phyloP scores from a whole-genome alignment of 1,140 invertebrate genomes.

The Bathynomus jamesi region DNA sequence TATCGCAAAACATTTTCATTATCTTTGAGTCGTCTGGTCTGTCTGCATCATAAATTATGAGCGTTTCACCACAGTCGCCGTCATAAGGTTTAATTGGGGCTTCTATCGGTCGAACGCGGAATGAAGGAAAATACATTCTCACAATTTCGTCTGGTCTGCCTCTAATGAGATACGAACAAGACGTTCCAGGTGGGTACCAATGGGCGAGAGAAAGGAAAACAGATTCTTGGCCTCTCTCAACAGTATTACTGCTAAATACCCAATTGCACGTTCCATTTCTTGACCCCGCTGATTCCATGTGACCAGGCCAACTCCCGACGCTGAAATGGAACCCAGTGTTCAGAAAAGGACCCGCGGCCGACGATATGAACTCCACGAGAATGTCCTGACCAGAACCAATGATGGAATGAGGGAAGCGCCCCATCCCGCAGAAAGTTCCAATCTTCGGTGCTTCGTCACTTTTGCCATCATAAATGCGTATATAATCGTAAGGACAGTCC shows the following conservation, averaged over 20 bases:
- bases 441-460: conserved; percentile 76
- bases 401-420: conserved; percentile 86
- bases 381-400: conserved; percentile 82
- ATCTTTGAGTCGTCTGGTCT: conserved; percentile 76
- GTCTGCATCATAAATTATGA: conserved; percentile 76
- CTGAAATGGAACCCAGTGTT: conserved; percentile 90
- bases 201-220: conserved; percentile 79
- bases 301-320: conserved; percentile 83
- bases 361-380: conserved; percentile 84
- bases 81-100: conserved; percentile 71
- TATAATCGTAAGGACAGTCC: conserved; percentile 82
- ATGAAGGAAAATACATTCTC: conserved; percentile 50
- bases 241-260: conserved; percentile 68
- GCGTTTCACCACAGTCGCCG: conserved; percentile 76
- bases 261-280: conserved; percentile 75
- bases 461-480: conserved; percentile 80
- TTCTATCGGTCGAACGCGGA: conserved; percentile 78
- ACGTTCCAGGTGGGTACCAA: conserved; percentile 85
- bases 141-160: conserved; percentile 74
- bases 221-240: conserved; percentile 47
- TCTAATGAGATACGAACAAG: conserved; percentile 79
- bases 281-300: conserved; percentile 72
- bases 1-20: conserved; percentile 86
- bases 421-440: conserved; percentile 86
- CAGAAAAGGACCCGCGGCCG: conserved; percentile 71